A percentile compares a stretch with the other conserved stretches of the same genome.
These are phyloP conservation scores for Brachyistius frenatus DNA, from an alignment of 2,113 vertebrate genomes.

Conservation along the genomic window DNA sequence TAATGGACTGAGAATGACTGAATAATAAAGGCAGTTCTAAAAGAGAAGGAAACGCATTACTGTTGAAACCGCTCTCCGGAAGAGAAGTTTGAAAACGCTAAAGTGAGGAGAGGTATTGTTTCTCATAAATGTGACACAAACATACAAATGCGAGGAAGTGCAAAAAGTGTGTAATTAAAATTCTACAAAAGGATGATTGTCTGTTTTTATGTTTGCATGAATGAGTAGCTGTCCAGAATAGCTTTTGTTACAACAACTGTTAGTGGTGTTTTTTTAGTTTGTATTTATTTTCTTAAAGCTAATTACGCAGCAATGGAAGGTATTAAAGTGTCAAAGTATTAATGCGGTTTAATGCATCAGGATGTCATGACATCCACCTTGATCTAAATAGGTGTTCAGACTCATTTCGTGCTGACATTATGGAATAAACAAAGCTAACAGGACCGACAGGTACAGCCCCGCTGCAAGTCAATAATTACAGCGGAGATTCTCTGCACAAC, in stretches of 20 bases:
- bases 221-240: background rate
- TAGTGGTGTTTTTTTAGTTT: conserved; percentile 5
- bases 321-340: conserved; percentile 41
- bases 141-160: background rate
- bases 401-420: conserved; percentile 30
- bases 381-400: conserved; percentile 40
- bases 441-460: conserved; percentile 53
- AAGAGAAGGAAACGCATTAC: conserved; percentile 2
- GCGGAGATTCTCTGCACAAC: conserved; percentile 57
- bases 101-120: conserved; percentile 14
- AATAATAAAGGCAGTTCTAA: conserved; percentile 25
- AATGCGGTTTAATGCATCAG: conserved; percentile 52
- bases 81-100: conserved; percentile 7
- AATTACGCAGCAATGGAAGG: conserved; percentile 6
- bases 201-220: background rate
- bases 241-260: conserved; percentile 33
- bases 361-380: conserved; percentile 32
- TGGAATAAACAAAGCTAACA: conserved; percentile 61
- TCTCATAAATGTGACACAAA: conserved; percentile 27
- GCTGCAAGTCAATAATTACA: conserved; percentile 58
- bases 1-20: conserved; percentile 28
- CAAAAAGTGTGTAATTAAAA: conserved; percentile 14
- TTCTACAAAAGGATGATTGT: conserved; percentile 11
- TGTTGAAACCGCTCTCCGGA: background rate
- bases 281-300: conserved; percentile 5